Percentiles rank a stretch among this genome's conserved stretches.
phyloP scores from a whole-genome alignment of 2,888 invertebrate genomes.

The Sabatieria punctata region DNA sequence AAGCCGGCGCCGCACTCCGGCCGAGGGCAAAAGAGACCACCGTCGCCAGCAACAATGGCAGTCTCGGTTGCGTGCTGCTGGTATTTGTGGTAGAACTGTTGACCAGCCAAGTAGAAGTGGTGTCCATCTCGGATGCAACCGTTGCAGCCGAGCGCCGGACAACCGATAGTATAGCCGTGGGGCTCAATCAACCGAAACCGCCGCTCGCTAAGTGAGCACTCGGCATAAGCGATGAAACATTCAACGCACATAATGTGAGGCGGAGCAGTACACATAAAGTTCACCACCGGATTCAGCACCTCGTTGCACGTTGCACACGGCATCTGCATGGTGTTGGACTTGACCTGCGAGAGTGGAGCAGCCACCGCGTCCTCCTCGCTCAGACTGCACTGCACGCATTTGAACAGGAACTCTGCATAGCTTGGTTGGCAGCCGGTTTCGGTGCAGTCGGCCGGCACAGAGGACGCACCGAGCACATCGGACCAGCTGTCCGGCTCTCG shows the following conservation, averaged over 20 bases:
- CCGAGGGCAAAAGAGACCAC: constrained; percentile 16
- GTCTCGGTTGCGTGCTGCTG: constrained; percentile 17
- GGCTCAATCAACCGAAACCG: not conserved
- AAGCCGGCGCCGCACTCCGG: constrained; percentile 18
- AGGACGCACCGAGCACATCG: too few relatives aligned
- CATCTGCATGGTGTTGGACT: not conserved
- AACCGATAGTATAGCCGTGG: not conserved
- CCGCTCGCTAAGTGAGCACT: not conserved
- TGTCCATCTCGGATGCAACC: constrained; percentile 14
- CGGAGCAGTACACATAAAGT: not conserved
- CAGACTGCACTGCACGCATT: not conserved
- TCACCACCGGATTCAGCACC: not conserved
- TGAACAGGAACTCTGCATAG: not conserved
- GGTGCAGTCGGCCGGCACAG: too few relatives aligned
- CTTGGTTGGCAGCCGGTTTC: too few relatives aligned
- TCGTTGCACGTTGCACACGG: not conserved
- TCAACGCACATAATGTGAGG: not conserved
- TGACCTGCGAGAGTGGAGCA: not conserved
- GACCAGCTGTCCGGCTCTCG: too few relatives aligned
- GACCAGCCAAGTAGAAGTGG: constrained; percentile 19
- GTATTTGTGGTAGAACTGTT: constrained; percentile 16
- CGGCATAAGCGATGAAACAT: not conserved
- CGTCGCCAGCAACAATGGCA: not conserved
- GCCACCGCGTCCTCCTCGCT: too few relatives aligned
- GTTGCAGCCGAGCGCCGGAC: not conserved